Evolutionary conservation across 2,797 vertebrate species (phyloP).

Genomic region (Oophaga sylvatica): DNA sequence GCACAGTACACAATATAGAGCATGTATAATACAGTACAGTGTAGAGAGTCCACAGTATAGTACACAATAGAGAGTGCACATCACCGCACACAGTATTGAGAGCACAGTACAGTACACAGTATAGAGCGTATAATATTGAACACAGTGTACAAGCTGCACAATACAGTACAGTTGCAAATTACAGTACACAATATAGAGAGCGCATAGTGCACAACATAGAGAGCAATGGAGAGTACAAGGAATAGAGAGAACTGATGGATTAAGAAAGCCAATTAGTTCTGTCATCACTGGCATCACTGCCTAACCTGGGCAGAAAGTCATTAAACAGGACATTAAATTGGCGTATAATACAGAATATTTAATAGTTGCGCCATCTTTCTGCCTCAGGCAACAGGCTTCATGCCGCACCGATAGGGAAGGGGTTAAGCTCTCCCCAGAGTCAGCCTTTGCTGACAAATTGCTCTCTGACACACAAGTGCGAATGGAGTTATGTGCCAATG

Average conservation of each 20-base stretch:
- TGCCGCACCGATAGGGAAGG: background rate
- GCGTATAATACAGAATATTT: background rate
- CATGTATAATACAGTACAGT: background rate
- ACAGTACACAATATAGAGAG: background rate
- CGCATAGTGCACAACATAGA: background rate
- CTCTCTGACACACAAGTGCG: constrained; percentile 18
- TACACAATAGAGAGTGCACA: background rate
- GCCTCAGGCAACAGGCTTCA: background rate
- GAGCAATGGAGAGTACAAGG: background rate
- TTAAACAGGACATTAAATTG: background rate
- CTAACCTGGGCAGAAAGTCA: background rate
- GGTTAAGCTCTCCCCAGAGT: constrained; percentile 21
- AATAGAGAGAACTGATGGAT: background rate
- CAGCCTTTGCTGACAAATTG: constrained; percentile 7
- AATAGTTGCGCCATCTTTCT: background rate
- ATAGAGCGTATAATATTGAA: background rate
- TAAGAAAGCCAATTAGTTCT: background rate
- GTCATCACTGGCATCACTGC: background rate
- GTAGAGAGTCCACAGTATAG: background rate
- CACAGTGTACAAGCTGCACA: background rate
- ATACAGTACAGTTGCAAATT: background rate
- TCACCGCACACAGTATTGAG: background rate
- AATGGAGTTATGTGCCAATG: background rate
- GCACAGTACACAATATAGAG: background rate
- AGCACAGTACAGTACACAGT: background rate